Evolutionary conservation across 2,113 vertebrate genomes (phyloP).

Genomic region (Bostrychus sinensis): DNA sequence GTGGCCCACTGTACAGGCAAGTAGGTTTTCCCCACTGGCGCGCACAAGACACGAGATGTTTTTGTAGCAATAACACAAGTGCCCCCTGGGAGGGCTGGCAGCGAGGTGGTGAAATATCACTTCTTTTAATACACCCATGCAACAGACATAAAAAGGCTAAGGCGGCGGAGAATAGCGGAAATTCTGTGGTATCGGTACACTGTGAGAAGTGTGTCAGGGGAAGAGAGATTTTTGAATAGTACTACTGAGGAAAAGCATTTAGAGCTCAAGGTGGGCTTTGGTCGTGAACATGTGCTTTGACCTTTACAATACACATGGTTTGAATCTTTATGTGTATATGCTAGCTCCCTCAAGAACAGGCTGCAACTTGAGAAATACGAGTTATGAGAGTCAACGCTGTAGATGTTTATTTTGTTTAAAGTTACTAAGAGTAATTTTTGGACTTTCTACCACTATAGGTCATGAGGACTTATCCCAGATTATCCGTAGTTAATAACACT

Average conservation of each 20-base stretch:
- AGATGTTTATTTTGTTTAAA: no score
- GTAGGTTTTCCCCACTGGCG: slow-evolving; percentile 4
- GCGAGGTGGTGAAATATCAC: slow-evolving; percentile 10
- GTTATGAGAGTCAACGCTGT: no score
- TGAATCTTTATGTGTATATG: background rate
- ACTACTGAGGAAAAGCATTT: background rate
- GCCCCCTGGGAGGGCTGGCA: slow-evolving; percentile 11
- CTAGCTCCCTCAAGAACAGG: background rate
- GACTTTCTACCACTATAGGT: no score
- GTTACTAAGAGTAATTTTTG: no score
- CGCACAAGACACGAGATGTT: slow-evolving; percentile 3
- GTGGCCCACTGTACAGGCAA: slow-evolving; percentile 6
- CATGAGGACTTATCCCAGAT: no score
- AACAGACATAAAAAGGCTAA: background rate
- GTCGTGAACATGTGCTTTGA: background rate
- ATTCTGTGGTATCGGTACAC: background rate
- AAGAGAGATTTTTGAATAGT: background rate
- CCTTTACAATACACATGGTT: background rate
- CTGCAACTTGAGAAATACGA: no score
- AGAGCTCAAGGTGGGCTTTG: background rate
- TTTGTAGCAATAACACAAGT: slow-evolving; percentile 12
- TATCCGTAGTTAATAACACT: no score
- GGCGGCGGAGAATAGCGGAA: background rate
- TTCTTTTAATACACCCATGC: slow-evolving; percentile 4
- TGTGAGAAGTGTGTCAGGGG: background rate